A percentile compares a stretch with the other conserved stretches of the same genome.
Evolutionary conservation across 2,797 vertebrate species (phyloP).

Genomic region (Bufotes viridis): DNA sequence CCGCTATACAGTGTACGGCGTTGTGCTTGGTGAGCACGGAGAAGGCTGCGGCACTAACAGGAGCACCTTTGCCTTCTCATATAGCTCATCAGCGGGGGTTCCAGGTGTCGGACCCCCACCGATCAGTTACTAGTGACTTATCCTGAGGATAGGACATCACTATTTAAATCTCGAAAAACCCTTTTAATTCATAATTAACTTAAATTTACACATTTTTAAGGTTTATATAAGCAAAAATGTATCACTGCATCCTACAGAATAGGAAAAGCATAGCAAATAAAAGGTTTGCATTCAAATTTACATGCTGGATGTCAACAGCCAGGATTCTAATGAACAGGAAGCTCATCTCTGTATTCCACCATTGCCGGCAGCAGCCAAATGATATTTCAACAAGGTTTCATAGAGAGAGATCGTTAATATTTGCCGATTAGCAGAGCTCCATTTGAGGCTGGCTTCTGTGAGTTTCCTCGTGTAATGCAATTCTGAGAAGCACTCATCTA

Average conservation of each 20-base stretch:
- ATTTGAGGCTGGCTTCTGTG: slow-evolving; percentile 8
- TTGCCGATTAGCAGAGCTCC: slow-evolving; percentile 6
- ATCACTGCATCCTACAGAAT: not conserved
- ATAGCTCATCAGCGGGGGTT: too few species aligned
- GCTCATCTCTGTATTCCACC: not conserved
- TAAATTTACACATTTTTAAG: not conserved
- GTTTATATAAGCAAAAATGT: not conserved
- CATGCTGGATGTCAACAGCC: slow-evolving; percentile 14
- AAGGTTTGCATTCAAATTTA: slow-evolving; percentile 15
- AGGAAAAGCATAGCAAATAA: not conserved
- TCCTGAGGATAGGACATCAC: too few species aligned
- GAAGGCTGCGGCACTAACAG: too few species aligned
- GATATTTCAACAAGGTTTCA: not conserved
- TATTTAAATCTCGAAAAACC: too few species aligned
- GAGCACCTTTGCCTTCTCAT: too few species aligned
- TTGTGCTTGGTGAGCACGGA: too few species aligned
- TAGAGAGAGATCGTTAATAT: slow-evolving; percentile 14
- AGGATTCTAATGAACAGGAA: slow-evolving; percentile 15
- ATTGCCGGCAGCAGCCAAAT: slow-evolving; percentile 9
- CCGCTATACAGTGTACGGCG: too few species aligned
- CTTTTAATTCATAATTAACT: not conserved
- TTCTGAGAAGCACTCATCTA: slow-evolving; percentile 28
- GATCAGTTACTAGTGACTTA: too few species aligned
- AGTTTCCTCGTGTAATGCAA: slow-evolving; percentile 25
- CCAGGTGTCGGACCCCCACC: too few species aligned